phyloP scores from a whole-genome alignment of 1,140 invertebrate species.

The Drosophila repletoides region DNA sequence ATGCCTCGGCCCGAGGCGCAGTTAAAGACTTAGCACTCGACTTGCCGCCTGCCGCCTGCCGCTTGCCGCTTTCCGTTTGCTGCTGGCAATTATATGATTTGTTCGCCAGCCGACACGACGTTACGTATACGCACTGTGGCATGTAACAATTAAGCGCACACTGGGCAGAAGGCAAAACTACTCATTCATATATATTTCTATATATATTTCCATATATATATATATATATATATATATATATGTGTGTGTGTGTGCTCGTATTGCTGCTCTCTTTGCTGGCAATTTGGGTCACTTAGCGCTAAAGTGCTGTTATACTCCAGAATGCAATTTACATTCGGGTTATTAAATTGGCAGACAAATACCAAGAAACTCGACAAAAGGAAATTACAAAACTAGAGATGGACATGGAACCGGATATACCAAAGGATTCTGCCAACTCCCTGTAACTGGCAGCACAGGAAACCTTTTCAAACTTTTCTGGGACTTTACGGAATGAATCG shows the following conservation, averaged over 20 bases:
- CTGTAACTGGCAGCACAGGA: no score
- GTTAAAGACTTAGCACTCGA: slow-evolving; percentile 48
- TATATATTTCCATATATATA: neutral
- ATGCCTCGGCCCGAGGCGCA: slow-evolving; percentile 19
- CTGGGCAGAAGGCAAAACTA: slow-evolving; percentile 3
- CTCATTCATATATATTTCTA: neutral
- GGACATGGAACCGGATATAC: no score
- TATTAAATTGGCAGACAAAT: slow-evolving; percentile 71
- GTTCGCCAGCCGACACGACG: slow-evolving; percentile 14
- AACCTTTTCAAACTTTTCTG: no score
- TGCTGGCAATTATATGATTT: slow-evolving; percentile 31
- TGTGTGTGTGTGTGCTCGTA: slow-evolving; percentile 29
- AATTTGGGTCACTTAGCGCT: slow-evolving; percentile 74
- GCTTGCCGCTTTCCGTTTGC: no score
- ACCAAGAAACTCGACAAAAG: slow-evolving; percentile 50
- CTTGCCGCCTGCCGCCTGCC: no score
- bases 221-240: neutral
- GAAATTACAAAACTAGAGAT: slow-evolving; percentile 64
- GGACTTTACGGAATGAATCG: no score
- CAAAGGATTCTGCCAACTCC: no score
- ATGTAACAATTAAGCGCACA: slow-evolving; percentile 18
- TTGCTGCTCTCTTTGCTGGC: slow-evolving; percentile 36
- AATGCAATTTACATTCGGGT: slow-evolving; percentile 62
- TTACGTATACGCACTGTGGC: slow-evolving; percentile 64
- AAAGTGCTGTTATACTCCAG: slow-evolving; percentile 35